A percentile compares a stretch with the other conserved stretches of the same genome.
Conservation (phyloP, 2,797 vertebrate species). For the Sardinella longiceps region DNA sequence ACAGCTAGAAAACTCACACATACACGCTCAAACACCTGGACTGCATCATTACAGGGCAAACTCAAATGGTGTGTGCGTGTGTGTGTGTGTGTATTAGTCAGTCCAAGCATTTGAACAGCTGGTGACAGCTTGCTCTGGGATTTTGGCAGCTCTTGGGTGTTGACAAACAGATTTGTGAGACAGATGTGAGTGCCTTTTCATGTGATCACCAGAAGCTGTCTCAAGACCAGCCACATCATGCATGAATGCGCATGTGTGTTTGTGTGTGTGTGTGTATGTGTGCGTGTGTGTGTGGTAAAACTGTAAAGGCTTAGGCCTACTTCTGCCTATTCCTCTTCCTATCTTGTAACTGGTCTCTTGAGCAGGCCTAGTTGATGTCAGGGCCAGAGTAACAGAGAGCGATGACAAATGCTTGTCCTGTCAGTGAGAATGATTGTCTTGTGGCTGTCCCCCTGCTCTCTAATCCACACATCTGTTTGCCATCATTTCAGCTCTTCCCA, state of each 20-base stretch:
- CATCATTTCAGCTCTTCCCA: neutral
- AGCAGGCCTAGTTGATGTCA: neutral
- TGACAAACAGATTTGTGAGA: constrained; percentile 28
- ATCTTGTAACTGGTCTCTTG: neutral
- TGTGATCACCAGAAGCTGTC: neutral
- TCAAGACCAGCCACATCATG: neutral
- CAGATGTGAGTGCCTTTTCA: constrained; percentile 28
- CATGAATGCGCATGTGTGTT: neutral
- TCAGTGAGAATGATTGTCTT: neutral
- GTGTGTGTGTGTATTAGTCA: neutral
- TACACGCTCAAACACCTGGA: neutral
- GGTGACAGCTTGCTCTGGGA: neutral
- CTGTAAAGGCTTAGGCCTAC: too few relatives aligned
- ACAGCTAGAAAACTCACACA: constrained; percentile 1
- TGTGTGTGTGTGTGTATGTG: neutral
- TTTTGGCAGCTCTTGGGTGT: constrained; percentile 5
- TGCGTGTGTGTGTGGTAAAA: neutral
- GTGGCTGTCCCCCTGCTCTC: neutral
- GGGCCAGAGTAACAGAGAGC: neutral
- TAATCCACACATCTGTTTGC: neutral
- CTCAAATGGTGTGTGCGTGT: neutral
- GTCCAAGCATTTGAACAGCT: constrained; percentile 1
- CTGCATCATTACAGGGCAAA: constrained; percentile 1
- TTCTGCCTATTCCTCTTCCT: too few relatives aligned
- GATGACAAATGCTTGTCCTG: neutral